Evolutionary conservation across 2,888 invertebrate genomes (phyloP), one percentile per base, ranked within the genome.

Genomic region (Clanis bilineata): DNA sequence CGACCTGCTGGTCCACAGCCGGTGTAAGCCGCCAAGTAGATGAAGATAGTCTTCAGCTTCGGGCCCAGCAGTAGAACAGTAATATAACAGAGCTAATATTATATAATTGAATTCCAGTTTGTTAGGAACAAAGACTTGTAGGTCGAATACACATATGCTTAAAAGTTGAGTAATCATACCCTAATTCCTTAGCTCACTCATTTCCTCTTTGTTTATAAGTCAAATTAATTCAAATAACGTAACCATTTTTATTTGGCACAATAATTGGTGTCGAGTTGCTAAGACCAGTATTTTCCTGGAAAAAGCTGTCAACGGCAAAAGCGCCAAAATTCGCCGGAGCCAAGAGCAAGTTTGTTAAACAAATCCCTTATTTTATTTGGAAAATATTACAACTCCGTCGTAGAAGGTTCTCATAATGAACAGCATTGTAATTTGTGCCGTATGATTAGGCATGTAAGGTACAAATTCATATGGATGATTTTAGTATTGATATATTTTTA

Each of bases 401-500:
- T 23, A 58, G 58, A 58, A 25, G 47, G 47, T 58, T 10, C 15
- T n/a, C 23, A 36, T 58, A 41, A 38, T 21, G 23, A 5, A 15
- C 38, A 51, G 10, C 7, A 18, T 18, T 51, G 12, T 18, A 51
- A 51, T 39, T 47, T 51, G 10, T 47, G 28, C 25, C 45, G 9
- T 38, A 58, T 12, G 22, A 15, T 38, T 3, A 39, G 5, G 22
- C 6, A 2, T 1, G 18, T 38, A 58, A 51, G 58, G 39, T 58
- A 39, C 23, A 18, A 47, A 58, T 47, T 58, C 36, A 39, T 23
- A 6, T 58, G 38, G 15, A 25, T 55, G 43, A 51, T 47, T 60
- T 41, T 51, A 28, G 51, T 32, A 32, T 58, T 62, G 59, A 57
- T 58, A 67, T 61, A 65, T 65, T 63, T 63, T 62, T 57, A 64